Conservation (phyloP, 2,888 invertebrate species). For the Nephrotoma appendiculata region DNA sequence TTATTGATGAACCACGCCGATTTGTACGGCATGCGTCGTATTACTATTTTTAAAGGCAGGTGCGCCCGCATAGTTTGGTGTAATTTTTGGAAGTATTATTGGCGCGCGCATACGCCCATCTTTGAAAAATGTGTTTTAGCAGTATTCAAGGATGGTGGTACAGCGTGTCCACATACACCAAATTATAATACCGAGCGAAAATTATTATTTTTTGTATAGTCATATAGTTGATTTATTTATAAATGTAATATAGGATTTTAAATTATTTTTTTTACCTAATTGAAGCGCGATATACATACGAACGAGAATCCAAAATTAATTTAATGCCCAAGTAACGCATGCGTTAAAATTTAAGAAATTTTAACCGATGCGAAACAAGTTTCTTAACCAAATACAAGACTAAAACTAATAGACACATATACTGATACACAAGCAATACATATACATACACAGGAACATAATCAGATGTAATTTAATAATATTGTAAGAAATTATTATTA, state of each 20-base stretch:
- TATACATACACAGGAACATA: background rate
- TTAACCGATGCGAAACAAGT: background rate
- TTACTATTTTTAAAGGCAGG: background rate
- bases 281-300: background rate
- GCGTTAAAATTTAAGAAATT: too few species aligned
- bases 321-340: background rate
- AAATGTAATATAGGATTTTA: background rate
- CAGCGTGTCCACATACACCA: background rate
- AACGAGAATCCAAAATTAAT: background rate
- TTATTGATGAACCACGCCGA: background rate
- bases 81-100: background rate
- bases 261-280: background rate
- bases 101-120: background rate
- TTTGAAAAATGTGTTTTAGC: background rate
- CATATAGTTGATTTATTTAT: background rate
- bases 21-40: background rate
- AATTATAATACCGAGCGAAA: background rate
- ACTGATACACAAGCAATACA: background rate
- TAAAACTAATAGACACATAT: background rate
- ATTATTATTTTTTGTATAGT: background rate
- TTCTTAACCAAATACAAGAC: background rate
- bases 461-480: background rate
- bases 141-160: background rate
- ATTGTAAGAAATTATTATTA: background rate
- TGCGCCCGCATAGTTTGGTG: background rate